A percentile compares a stretch with the other conserved stretches of the same genome.
Evolutionary conservation across 2,888 invertebrate species (phyloP).

Genomic region (Drosophila pseudotalamancana): DNA sequence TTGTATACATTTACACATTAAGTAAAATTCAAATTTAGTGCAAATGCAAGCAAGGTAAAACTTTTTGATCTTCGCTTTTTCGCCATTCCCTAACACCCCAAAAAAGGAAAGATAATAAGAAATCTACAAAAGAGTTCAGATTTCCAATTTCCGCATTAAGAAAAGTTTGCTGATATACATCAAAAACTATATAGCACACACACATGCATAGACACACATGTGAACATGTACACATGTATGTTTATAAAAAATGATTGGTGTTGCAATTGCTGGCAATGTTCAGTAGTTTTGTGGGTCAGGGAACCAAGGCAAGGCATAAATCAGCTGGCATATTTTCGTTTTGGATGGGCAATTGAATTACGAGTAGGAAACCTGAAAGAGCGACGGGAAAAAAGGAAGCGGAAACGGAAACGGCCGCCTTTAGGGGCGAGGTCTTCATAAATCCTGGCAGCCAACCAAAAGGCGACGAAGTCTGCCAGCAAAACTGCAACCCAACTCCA

Average conservation of each 20-base stretch:
- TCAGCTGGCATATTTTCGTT: constrained; percentile 54
- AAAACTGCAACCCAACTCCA: constrained; percentile 35
- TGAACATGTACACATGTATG: not conserved
- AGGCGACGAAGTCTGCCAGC: constrained; percentile 14
- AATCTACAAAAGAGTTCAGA: not conserved
- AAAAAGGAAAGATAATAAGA: no score
- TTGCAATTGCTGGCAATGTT: constrained; percentile 24
- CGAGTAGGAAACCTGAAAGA: constrained; percentile 64
- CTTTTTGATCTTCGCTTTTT: no score
- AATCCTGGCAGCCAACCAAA: constrained; percentile 54
- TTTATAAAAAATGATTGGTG: constrained; percentile 15
- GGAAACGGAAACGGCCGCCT: constrained; percentile 51
- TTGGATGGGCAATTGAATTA: constrained; percentile 70
- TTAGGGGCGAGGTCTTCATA: constrained; percentile 48
- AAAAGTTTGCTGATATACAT: not conserved
- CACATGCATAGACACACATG: not conserved
- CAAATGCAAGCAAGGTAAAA: no score
- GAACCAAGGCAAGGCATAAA: constrained; percentile 35
- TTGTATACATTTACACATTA: no score
- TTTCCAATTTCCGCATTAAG: not conserved
- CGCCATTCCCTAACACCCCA: no score
- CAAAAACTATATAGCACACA: not conserved
- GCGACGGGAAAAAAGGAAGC: constrained; percentile 15
- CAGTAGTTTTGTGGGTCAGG: constrained; percentile 37
- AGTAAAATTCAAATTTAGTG: no score